Conservation (phyloP, 2,113 vertebrate genomes). For the Microcebus tavaratra region DNA sequence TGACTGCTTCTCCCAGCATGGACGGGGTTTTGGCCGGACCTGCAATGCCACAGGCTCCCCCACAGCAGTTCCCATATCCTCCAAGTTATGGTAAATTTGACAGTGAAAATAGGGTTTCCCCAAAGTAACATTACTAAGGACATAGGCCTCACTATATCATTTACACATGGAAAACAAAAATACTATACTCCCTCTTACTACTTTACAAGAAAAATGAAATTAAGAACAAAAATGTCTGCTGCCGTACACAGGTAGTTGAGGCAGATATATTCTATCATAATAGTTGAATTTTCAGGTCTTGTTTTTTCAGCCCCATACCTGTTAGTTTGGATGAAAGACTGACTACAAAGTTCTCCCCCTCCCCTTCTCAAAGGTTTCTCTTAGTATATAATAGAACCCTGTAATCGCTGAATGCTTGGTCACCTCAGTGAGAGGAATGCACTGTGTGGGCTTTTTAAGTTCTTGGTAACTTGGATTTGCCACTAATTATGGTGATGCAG, state of each 20-base stretch:
- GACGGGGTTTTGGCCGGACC: conserved; percentile 89
- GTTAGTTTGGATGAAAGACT: background rate
- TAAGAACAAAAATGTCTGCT: background rate
- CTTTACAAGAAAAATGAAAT: background rate
- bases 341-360: background rate
- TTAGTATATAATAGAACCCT: background rate
- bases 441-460: background rate
- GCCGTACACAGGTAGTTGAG: background rate
- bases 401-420: background rate
- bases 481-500: background rate
- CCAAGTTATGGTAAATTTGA: conserved; percentile 90
- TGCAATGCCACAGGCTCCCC: conserved; percentile 89
- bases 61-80: conserved; percentile 93
- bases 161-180: background rate
- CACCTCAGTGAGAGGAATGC: background rate
- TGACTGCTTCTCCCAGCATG: conserved; percentile 93
- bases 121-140: background rate
- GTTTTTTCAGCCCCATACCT: background rate
- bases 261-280: too few species aligned
- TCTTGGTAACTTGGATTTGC: background rate
- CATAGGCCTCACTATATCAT: background rate
- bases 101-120: background rate
- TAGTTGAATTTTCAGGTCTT: background rate
- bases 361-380: background rate
- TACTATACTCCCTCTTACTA: background rate